Evolutionary conservation across 2,797 vertebrate species (phyloP), one percentile per base, ranked within the genome.

Genomic region (Simalia tracyae): DNA sequence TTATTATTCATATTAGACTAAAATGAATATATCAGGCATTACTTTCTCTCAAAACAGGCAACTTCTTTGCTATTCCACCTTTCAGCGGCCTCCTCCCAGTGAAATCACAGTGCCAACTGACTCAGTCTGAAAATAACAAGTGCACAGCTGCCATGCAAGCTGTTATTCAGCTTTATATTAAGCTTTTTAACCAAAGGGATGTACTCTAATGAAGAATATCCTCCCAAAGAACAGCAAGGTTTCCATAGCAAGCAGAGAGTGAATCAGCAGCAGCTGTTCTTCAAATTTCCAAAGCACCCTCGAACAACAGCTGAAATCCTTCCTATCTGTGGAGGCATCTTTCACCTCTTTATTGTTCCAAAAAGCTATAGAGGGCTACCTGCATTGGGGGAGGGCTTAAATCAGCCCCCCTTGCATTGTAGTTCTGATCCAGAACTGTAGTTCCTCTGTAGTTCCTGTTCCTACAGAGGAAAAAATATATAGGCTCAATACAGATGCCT

Each of bases 91-190:
- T 28, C 22, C 19, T 87, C 19, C 22, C 59, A 26, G 24, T 61
- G 5, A 36, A 42, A 36, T 87, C 11, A 42, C 17, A 60, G 50
- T 63, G 59, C 86, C 60, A 87, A 81, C 68, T 76, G 36, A 42
- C 42, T 81, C 76, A 81, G 46, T 81, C 86, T 87, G 31, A 87
- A 87, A 36, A 42, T 61, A 87, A 61, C 86, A 61, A 61, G 4
- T 46, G 86, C 86, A 87, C 86, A 87, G 59, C 86, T 87, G 86
- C 36, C 66, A 81, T 36, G 56, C 56, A 28, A 57, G 31, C 19
- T 63, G 54, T 46, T 24, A 96, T 95, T 87, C 36, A 24, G 36
- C 42, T 87, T 42, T 63, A 42, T 61, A 87, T 42, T 61, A 60
- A 87, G 84, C 54, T 28, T 85, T 85, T 54, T 85, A 87, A 61